Evolutionary conservation across 1,140 invertebrate genomes (phyloP), one percentile per base, ranked within the genome.

Genomic region (Steinernema khuongi): DNA sequence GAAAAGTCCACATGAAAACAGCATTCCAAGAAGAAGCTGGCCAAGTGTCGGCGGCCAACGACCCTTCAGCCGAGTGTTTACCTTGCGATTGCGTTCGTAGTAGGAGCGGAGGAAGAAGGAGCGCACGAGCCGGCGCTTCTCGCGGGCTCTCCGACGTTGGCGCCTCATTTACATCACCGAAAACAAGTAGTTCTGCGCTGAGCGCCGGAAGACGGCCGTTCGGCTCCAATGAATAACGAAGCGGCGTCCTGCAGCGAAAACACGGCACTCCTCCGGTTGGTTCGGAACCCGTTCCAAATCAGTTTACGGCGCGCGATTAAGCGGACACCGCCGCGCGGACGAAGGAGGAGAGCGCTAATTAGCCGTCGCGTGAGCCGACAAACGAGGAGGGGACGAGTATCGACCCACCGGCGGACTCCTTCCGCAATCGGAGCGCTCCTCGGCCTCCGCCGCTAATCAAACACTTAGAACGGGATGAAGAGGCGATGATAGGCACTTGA

Each of bases 91-190:
- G 11, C 50, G 50, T 26, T 60, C 50, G 50, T 60, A 60, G 50
- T 60, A 60, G 50, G 50, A 60, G 50, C 50, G 50, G 50, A 60
- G 50, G 50, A 60, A 60, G 50, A 60, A 60, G 50, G 50, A 60
- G 11, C 50, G 11, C 11, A 60, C 50, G 50, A 60, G 50, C 26
- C 50, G 50, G 50, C 50, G 50, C 50, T 60, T 60, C 50, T 60
- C 50, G 50, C 22, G 50, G 19, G 50, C 50, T 60, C 19, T 60
- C 2, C 50, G 50, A n/a, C 50, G 50, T 41, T 41, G 36, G 14
- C 50, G 50, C 50, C 14, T 60, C 50, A 60, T 60, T 60, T 60
- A 60, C 50, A 60, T 60, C 19, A 60, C 50, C 50, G 14, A 60
- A 60, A 60, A 60, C 14, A 14, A 60, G 26, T 17, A 60, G 4